These are phyloP conservation scores for Dasypogon diadema DNA, from an alignment of 2,888 invertebrate species.

Conservation along the genomic window DNA sequence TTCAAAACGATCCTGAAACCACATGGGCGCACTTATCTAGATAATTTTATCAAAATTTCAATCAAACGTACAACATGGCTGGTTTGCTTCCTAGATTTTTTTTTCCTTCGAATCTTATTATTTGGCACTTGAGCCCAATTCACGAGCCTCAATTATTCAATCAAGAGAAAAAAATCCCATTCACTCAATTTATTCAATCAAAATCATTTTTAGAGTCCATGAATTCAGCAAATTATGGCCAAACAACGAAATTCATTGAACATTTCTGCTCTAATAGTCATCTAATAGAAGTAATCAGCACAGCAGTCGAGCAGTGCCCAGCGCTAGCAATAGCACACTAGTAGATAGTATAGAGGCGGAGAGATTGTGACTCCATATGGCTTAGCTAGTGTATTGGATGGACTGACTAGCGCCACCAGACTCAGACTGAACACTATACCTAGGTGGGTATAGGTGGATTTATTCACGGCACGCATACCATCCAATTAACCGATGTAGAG, in stretches of 20 bases:
- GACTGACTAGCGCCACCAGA: not conserved
- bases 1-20: too few relatives aligned
- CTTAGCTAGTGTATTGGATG: not conserved
- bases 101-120: not conserved
- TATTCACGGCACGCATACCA: slow-evolving; percentile 36
- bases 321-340: not conserved
- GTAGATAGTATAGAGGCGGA: not conserved
- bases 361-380: not conserved
- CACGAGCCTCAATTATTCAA: slow-evolving; percentile 34
- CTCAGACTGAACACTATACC: not conserved
- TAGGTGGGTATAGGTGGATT: not conserved
- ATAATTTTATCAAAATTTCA: too few relatives aligned
- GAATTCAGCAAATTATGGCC: slow-evolving; percentile 39
- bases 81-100: not conserved
- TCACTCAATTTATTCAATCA: slow-evolving; percentile 45
- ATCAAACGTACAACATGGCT: not conserved
- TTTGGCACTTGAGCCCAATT: slow-evolving; percentile 15
- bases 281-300: slow-evolving; percentile 28
- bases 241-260: slow-evolving; percentile 47
- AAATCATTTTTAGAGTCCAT: slow-evolving; percentile 41
- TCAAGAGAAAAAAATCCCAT: slow-evolving; percentile 24
- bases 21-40: too few relatives aligned
- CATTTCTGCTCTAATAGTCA: slow-evolving; percentile 49
- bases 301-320: not conserved
- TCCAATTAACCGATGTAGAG: slow-evolving; percentile 1